Evolutionary conservation across 2,797 vertebrate species (phyloP).

Genomic region (Urocyon cinereoargenteus): DNA sequence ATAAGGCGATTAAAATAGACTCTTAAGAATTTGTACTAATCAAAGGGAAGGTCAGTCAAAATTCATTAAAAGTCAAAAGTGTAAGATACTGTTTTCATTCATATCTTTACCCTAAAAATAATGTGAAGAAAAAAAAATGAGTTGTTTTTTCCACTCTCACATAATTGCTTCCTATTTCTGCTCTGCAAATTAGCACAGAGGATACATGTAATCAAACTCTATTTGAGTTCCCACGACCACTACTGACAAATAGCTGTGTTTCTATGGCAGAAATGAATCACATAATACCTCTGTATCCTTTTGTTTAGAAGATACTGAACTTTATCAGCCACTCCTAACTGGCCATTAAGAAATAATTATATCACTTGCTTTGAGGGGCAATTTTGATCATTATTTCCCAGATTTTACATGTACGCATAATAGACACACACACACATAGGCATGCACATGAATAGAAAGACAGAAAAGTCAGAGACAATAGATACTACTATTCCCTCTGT

Average conservation of each 20-base stretch:
- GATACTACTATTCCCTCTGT: not conserved
- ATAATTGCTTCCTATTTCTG: slow-evolving; percentile 38
- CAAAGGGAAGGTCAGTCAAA: not conserved
- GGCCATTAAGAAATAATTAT: not conserved
- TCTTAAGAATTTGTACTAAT: not conserved
- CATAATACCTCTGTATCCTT: not conserved
- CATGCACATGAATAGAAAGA: not conserved
- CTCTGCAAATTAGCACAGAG: not conserved
- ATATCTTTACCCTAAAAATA: slow-evolving; percentile 42
- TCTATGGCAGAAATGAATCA: not conserved
- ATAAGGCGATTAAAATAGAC: not conserved
- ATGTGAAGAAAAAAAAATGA: not conserved
- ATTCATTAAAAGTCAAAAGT: slow-evolving; percentile 25
- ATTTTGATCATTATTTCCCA: not conserved
- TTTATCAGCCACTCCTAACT: not conserved
- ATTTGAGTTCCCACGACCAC: not conserved
- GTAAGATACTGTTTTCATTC: not conserved
- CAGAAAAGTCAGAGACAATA: not conserved
- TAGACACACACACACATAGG: not conserved
- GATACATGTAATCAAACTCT: not conserved
- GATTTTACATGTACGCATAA: not conserved
- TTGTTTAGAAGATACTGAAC: not conserved
- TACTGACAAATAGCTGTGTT: not conserved
- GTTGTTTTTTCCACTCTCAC: not conserved
- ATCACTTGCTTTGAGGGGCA: not conserved